These are phyloP conservation scores for Pitta sordida DNA, from an alignment of 2,113 vertebrate species.

Conservation along the genomic window DNA sequence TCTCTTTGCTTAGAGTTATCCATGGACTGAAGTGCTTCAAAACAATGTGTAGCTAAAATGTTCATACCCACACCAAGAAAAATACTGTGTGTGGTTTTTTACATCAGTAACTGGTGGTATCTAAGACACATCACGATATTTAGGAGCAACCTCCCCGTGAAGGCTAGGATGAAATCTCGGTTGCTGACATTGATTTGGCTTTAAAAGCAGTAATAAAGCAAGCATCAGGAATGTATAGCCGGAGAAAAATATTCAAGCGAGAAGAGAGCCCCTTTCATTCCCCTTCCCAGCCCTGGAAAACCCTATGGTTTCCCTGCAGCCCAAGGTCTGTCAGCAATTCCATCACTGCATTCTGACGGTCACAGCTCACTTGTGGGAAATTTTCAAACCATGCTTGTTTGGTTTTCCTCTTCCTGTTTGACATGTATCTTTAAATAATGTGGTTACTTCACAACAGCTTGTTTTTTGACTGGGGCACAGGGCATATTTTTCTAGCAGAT, in stretches of 20 bases:
- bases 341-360: background rate
- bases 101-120: background rate
- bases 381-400: conserved; percentile 73
- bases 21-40: background rate
- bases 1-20: background rate
- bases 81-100: background rate
- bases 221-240: rapidly evolving
- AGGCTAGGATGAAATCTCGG: background rate
- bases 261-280: background rate
- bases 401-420: conserved; percentile 79
- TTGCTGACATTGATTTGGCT: background rate
- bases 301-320: background rate
- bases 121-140: background rate
- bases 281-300: background rate
- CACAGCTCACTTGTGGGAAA: conserved; percentile 67
- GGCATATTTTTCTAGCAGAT: conserved; percentile 79
- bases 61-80: background rate
- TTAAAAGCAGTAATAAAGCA: background rate
- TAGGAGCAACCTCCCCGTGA: background rate
- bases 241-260: background rate
- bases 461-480: conserved; percentile 72
- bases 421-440: conserved; percentile 77
- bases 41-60: background rate
- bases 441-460: conserved; percentile 75
- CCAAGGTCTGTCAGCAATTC: conserved; percentile 12